phyloP scores from a whole-genome alignment of 2,888 invertebrate genomes.

The Leptopilina syphax region DNA sequence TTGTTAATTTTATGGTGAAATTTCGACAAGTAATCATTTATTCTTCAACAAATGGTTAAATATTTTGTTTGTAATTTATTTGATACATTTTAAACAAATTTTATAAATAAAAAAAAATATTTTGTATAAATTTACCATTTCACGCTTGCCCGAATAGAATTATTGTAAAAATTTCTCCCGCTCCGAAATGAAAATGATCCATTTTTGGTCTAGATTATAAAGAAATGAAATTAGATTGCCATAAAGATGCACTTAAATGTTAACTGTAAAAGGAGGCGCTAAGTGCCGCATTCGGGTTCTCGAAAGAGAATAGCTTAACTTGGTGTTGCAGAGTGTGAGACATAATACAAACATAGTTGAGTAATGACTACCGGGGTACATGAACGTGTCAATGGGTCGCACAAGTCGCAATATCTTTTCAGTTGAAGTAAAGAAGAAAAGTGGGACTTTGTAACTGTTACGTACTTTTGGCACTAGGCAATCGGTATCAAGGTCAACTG shows the following conservation, averaged over 20 bases:
- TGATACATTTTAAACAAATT: too few species aligned
- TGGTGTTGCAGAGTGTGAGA: constrained; percentile 4
- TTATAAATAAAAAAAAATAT: too few species aligned
- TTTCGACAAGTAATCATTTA: too few species aligned
- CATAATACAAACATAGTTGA: constrained; percentile 39
- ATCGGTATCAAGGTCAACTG: constrained; percentile 40
- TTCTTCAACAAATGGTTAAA: too few species aligned
- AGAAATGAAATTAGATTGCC: constrained; percentile 11
- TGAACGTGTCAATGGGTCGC: constrained; percentile 39
- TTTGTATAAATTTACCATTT: too few species aligned
- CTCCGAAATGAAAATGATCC: not conserved
- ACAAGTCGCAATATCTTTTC: constrained; percentile 32
- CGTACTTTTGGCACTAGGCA: constrained; percentile 40
- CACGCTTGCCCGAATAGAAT: too few species aligned
- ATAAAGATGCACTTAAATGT: constrained; percentile 20
- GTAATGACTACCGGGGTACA: constrained; percentile 37
- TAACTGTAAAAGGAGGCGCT: constrained; percentile 37
- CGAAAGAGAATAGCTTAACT: constrained; percentile 33
- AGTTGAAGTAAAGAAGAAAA: constrained; percentile 10
- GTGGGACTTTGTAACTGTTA: constrained; percentile 41
- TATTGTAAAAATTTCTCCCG: too few species aligned
- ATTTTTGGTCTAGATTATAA: not conserved
- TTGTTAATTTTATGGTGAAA: too few species aligned
- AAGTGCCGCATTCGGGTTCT: constrained; percentile 12
- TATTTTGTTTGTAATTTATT: too few species aligned